Conservation (phyloP, 2,888 invertebrate species). For the Arge pagana region DNA sequence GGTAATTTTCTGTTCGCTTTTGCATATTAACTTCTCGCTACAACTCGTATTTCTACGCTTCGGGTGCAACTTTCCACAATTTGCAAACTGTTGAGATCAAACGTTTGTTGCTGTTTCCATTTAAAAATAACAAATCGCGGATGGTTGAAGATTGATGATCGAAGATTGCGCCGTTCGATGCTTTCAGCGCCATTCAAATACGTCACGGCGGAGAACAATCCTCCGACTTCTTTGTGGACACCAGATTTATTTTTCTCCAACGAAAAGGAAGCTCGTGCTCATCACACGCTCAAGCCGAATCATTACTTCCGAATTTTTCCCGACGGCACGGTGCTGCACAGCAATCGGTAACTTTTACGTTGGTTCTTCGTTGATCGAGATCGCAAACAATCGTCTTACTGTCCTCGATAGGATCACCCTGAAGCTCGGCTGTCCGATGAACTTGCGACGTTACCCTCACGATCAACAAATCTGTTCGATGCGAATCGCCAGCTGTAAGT, state of each 20-base stretch:
- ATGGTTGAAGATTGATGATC: neutral
- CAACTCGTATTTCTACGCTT: too few relatives aligned
- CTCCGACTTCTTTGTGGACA: slow-evolving; percentile 97
- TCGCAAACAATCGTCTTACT: neutral
- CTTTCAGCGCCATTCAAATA: slow-evolving; percentile 82
- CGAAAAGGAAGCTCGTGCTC: slow-evolving; percentile 96
- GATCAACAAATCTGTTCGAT: slow-evolving; percentile 95
- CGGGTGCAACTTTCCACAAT: too few relatives aligned
- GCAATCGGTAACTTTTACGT: slow-evolving; percentile 70
- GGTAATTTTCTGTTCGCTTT: too few relatives aligned
- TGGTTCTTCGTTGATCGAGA: neutral
- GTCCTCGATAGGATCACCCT: slow-evolving; percentile 82
- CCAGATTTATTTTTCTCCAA: slow-evolving; percentile 98
- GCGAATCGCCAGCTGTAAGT: slow-evolving; percentile 97
- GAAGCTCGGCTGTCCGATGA: slow-evolving; percentile 96
- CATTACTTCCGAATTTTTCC: slow-evolving; percentile 96
- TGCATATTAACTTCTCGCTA: too few relatives aligned
- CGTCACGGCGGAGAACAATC: slow-evolving; percentile 90
- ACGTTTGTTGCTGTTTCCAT: too few relatives aligned
- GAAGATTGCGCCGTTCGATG: neutral
- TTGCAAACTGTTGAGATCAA: too few relatives aligned
- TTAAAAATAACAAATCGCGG: neutral
- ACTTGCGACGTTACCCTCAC: slow-evolving; percentile 93
- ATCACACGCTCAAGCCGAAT: slow-evolving; percentile 97
- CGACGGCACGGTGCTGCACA: slow-evolving; percentile 93